phyloP scores from a whole-genome alignment of 2,113 vertebrate genomes.

The Notiomystis cincta region DNA sequence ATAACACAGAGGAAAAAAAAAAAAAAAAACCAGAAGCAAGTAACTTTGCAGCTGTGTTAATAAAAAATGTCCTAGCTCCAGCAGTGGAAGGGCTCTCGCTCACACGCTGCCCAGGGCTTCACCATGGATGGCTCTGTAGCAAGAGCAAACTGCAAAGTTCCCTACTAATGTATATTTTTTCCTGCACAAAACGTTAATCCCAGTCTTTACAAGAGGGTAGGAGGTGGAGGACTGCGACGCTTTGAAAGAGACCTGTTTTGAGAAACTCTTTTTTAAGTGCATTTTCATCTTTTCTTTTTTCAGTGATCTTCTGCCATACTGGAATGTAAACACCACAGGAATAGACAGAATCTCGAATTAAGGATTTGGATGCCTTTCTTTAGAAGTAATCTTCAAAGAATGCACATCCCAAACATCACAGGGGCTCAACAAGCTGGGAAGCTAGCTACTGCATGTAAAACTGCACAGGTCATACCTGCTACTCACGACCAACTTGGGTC shows the following conservation, averaged over 20 bases:
- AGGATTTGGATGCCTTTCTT: slow-evolving; percentile 76
- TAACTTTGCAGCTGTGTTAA: slow-evolving; percentile 1
- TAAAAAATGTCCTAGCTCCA: not conserved
- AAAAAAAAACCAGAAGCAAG: not conserved
- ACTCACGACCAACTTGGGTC: slow-evolving; percentile 48
- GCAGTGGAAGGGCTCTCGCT: not conserved
- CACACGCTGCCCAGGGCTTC: not conserved
- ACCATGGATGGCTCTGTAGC: not conserved
- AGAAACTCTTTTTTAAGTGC: slow-evolving; percentile 58
- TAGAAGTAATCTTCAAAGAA: slow-evolving; percentile 83
- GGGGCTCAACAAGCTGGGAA: slow-evolving; percentile 64
- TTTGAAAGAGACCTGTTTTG: slow-evolving; percentile 63
- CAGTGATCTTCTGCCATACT: slow-evolving; percentile 73
- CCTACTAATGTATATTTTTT: not conserved
- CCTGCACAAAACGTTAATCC: slow-evolving; percentile 41
- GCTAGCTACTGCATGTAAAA: slow-evolving; percentile 63
- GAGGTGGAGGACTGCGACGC: slow-evolving; percentile 36
- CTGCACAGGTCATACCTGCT: slow-evolving; percentile 64
- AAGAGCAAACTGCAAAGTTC: not conserved
- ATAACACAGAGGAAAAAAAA: slow-evolving; percentile 38
- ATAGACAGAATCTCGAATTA: slow-evolving; percentile 79
- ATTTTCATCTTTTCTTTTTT: slow-evolving; percentile 66
- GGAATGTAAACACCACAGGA: slow-evolving; percentile 81
- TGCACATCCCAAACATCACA: slow-evolving; percentile 74
- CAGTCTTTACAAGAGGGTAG: slow-evolving; percentile 17